These are phyloP conservation scores for Apodemia hepburni DNA, from an alignment of 2,888 invertebrate species.

Conservation along the genomic window DNA sequence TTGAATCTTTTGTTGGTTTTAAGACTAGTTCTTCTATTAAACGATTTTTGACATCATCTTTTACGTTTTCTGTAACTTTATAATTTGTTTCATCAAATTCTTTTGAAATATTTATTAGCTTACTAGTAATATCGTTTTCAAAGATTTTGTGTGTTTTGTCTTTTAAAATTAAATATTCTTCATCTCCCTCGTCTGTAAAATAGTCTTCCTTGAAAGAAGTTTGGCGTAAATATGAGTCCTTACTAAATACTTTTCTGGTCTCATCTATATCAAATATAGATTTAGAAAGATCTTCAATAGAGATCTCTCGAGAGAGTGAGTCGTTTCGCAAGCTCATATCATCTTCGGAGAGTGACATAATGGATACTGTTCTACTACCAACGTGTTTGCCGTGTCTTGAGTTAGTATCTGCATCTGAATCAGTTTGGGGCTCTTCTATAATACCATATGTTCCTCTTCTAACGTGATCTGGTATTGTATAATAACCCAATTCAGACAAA, in stretches of 20 bases:
- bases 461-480: conserved; percentile 63
- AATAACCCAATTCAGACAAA: conserved; percentile 74
- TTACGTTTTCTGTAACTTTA: conserved; percentile 50
- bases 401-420: conserved; percentile 73
- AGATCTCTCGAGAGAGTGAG: conserved; percentile 77
- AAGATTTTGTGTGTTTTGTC: conserved; percentile 66
- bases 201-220: conserved; percentile 75
- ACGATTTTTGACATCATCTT: conserved; percentile 63
- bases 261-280: conserved; percentile 75
- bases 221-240: conserved; percentile 69
- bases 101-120: conserved; percentile 66
- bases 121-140: conserved; percentile 73
- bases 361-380: conserved; percentile 80
- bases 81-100: conserved; percentile 66
- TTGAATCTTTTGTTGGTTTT: conserved; percentile 51
- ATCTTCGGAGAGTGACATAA: conserved; percentile 84
- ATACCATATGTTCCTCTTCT: conserved; percentile 69
- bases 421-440: conserved; percentile 74
- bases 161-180: conserved; percentile 59
- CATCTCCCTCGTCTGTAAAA: conserved; percentile 60
- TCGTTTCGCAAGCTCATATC: conserved; percentile 79
- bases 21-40: conserved; percentile 68
- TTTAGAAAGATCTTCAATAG: conserved; percentile 79
- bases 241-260: conserved; percentile 68
- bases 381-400: conserved; percentile 49